Base-by-base conservation (phyloP, 2,888 invertebrate genomes). In the Proisotoma minuta region DNA sequence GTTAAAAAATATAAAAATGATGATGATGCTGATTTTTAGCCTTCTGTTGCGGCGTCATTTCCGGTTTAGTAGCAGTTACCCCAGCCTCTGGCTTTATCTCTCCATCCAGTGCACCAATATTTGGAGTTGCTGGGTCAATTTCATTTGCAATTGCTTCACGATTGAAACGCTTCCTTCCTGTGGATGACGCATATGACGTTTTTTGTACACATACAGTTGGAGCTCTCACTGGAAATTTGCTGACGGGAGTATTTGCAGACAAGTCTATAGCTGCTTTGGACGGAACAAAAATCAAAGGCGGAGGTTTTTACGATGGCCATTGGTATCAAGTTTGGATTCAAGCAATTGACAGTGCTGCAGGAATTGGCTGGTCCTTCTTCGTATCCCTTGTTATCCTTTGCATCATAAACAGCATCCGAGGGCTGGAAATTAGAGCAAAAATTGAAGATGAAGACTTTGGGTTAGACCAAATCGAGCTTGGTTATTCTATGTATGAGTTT, bases 121-220 rank as follows among this genome's bases (percentile, higher is more conserved):
- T 70, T 49, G 70, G 70, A 1, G 18, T 68, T 12, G 3, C n/a
- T n/a, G n/a, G n/a, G n/a, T n/a, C n/a, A n/a, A n/a, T n/a, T n/a
- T n/a, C n/a, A n/a, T n/a, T n/a, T n/a, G n/a, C n/a, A n/a, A n/a
- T n/a, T n/a, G n/a, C n/a, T n/a, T n/a, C n/a, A n/a, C n/a, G n/a
- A n/a, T 18, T 71, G 10, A 71, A 71, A 48, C 59, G 61, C 22
- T 34, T 24, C 10, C 27, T 63, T 1, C 51, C 62, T 10, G 62
- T 63, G n/a, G 69, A 71, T 51, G 71, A 71, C 49, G 67, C 71
- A 24, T 22, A 67, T 12, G 71, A 71, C 50, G 71, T 71, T 0
- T 69, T 69, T 51, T 64, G 66, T 47, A 64, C 69, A 22, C 71
- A 71, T 28, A 69, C 62, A 28, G 27, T 66, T 1, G 71, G 66